These are phyloP conservation scores for Pegea sp. DNA, from an alignment of 23 tunicate genomes.

Conservation along the genomic window DNA sequence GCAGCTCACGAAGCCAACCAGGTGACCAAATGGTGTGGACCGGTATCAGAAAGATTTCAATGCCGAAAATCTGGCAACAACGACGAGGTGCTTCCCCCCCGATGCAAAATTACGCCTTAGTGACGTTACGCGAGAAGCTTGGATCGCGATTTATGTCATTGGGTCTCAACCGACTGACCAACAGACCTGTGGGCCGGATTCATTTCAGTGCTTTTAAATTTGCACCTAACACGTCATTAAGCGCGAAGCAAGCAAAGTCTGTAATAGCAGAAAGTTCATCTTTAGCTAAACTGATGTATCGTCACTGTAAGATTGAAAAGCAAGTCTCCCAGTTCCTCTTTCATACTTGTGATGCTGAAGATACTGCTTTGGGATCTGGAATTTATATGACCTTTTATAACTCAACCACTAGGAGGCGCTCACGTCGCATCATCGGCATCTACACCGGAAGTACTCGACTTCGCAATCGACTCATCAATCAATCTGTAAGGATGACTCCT, in stretches of 20 bases:
- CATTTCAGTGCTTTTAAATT: neutral
- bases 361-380: neutral
- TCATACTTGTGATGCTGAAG: neutral
- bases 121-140: neutral
- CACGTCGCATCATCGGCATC: neutral
- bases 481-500: neutral
- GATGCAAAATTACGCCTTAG: neutral
- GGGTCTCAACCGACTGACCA: no score
- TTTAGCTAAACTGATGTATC: neutral
- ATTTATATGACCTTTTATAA: neutral
- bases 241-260: neutral
- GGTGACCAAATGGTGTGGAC: constrained; percentile 1
- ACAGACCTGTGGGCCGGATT: neutral
- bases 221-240: neutral
- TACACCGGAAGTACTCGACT: neutral
- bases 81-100: neutral
- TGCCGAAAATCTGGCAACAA: neutral
- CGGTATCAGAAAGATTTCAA: neutral
- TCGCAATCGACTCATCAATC: neutral
- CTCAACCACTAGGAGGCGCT: neutral
- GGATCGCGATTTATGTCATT: neutral
- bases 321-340: neutral
- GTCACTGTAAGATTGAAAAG: neutral
- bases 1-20: neutral
- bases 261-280: neutral